Percentiles rank a stretch among this genome's conserved stretches.
phyloP scores from a whole-genome alignment of 2,113 vertebrate genomes.

The Azemiops feae region DNA sequence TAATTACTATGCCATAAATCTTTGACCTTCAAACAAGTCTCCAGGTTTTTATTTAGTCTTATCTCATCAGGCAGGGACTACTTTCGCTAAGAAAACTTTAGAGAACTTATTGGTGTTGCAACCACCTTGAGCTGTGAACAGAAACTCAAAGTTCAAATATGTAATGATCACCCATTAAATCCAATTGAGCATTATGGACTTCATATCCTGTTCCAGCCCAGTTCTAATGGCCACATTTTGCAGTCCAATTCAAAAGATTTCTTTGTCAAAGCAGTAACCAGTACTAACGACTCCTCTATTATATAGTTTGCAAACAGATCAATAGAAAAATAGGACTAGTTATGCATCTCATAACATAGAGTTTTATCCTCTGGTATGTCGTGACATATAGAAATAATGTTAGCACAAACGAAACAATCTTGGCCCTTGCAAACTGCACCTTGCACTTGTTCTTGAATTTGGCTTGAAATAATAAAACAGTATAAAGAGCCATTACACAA shows the following conservation, averaged over 20 bases:
- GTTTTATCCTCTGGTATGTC: not conserved
- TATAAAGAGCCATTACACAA: not conserved
- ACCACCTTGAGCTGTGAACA: not conserved
- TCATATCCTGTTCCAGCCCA: not conserved
- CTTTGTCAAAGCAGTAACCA: not conserved
- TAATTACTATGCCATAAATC: not conserved
- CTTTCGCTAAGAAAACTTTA: not conserved
- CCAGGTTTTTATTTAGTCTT: not conserved
- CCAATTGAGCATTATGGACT: not conserved
- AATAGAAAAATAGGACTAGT: not conserved
- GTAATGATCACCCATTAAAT: not conserved
- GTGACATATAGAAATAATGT: not conserved
- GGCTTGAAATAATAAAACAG: accelerated
- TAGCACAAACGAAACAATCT: not conserved
- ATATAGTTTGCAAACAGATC: not conserved
- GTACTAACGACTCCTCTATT: not conserved
- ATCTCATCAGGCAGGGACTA: not conserved
- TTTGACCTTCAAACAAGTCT: conserved; percentile 1
- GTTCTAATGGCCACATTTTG: not conserved
- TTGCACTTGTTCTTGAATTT: not conserved
- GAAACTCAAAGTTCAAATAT: not conserved
- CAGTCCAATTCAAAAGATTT: not conserved
- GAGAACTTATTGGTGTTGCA: not conserved
- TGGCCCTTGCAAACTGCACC: not conserved
- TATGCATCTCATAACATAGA: not conserved